phyloP scores from a whole-genome alignment of 2,113 vertebrate genomes.

The Petroica traversi region DNA sequence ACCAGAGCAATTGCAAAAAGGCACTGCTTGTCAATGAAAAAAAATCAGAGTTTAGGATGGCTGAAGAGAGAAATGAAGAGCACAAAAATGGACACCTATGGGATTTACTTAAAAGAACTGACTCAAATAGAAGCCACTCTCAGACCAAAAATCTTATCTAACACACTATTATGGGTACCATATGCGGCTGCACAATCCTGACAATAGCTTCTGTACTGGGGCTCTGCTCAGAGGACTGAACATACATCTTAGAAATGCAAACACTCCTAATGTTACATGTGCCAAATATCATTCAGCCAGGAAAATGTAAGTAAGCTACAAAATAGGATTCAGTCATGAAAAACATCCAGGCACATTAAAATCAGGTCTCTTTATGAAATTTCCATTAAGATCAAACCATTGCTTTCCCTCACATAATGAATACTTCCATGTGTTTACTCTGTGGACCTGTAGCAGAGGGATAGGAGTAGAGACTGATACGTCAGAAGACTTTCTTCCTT shows the following conservation, averaged over 20 bases:
- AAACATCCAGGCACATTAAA: not conserved
- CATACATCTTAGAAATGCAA: not conserved
- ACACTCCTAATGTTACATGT: not conserved
- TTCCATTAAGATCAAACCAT: not conserved
- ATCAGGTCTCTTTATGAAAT: not conserved
- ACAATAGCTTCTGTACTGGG: not conserved
- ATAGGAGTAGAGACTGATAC: not conserved
- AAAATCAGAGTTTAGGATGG: not conserved
- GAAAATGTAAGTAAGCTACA: not conserved
- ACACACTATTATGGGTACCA: not conserved
- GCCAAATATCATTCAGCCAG: not conserved
- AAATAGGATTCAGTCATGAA: not conserved
- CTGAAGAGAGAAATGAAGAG: not conserved
- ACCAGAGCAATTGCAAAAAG: not conserved
- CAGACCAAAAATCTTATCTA: not conserved
- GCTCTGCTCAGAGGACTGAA: not conserved
- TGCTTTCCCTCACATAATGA: not conserved
- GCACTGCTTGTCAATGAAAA: not conserved
- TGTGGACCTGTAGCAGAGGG: not conserved
- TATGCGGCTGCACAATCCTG: not conserved
- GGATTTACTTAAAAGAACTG: not conserved
- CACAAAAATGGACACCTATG: not conserved
- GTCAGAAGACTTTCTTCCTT: not conserved
- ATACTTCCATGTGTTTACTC: not conserved
- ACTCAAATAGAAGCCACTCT: not conserved